Evolutionary conservation across 1,140 invertebrate species (phyloP), one percentile per base, ranked within the genome.

Genomic region (Aphis craccivora): DNA sequence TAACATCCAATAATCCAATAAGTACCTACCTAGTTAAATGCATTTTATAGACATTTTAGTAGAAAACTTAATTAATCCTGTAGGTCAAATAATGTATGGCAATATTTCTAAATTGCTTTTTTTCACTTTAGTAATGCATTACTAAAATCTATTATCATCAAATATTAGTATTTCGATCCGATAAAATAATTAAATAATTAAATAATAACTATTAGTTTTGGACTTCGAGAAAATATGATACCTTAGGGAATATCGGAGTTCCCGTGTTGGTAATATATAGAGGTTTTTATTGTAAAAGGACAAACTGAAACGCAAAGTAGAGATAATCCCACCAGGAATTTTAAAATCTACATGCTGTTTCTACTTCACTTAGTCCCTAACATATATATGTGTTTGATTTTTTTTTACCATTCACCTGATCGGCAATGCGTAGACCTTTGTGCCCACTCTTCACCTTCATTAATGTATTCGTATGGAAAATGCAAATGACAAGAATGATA

Each of bases 291-390:
- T 9, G 30, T 48, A 20, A 87, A 87, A 45, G 43, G 30, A 87
- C 43, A 87, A 4, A 20, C 30, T n/a, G 18, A 6, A 87, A 87
- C n/a, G 30, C 14, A n/a, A 87, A 87, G 84, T 86, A 45, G 43
- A 48, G 8, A 51, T 14, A 48, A 48, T 22, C 37, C 86, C 45
- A n/a, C 30, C 4, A 48, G 86, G 86, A 87, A 51, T 87, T 87
- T 48, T n/a, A 22, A 87, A 87, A 87, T 87, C n/a, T 87, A n/a
- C 86, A 87, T 87, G 48, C 45, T 35, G 86, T 87, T 87, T 48
- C 84, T 87, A 48, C n/a, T 51, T 48, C 30, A 22, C 86, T 87
- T n/a, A n/a, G 86, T 8, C 30, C 86, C 30, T 86, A 30, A 48
- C 25, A 14, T 86, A 25, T 86, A 45, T 86, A 30, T 86, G 25